Evolutionary conservation across 2,113 vertebrate species (phyloP), one percentile per base, ranked within the genome.

Genomic region (Seriola dumerili): DNA sequence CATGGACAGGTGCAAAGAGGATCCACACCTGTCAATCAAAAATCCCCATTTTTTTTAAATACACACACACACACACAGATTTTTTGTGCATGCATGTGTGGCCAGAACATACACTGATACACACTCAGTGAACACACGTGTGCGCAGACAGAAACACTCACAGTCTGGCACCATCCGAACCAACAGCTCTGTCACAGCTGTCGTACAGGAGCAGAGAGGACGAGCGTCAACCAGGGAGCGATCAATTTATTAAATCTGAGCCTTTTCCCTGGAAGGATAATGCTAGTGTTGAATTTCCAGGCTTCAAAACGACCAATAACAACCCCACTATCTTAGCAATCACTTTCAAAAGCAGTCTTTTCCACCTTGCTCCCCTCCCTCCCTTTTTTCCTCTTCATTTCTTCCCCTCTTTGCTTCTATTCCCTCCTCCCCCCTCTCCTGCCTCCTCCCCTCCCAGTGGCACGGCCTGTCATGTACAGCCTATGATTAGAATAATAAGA

Each of bases 401-500:
- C 42, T 36, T 78, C 44, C 21, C 16, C 19, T 5, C 57, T 13
- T 66, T 73, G 2, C 42, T 65, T 57, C 46, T 40, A 40, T 10
- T 32, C 14, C 34, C 17, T 40, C 54, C 34, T 64, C 17, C 21
- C 50, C 12, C n/a, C 13, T 3, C 32, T 25, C 25, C 70, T 69
- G 21, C 65, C 67, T 65, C 74, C 57, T 76, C 66, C 69, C 83
- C 74, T 87, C 81, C 84, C 83, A 72, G 81, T 87, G 80, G 87
- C 77, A 54, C 16, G 40, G 80, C 81, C 88, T 90, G 90, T 91
- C 90, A 91, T 92, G 89, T 93, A 72, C 78, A 87, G 78, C 88
- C 88, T 91, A 90, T 92, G 91, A 93, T 93, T 93, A 93, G 80
- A 90, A 87, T 91, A 93, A 92, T 93, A 89, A 78, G 87, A 84